A percentile compares a stretch with the other conserved stretches of the same genome.
These are phyloP conservation scores for Caenorhabditis zanzibari DNA, from an alignment of 2,888 invertebrate species.

Conservation along the genomic window DNA sequence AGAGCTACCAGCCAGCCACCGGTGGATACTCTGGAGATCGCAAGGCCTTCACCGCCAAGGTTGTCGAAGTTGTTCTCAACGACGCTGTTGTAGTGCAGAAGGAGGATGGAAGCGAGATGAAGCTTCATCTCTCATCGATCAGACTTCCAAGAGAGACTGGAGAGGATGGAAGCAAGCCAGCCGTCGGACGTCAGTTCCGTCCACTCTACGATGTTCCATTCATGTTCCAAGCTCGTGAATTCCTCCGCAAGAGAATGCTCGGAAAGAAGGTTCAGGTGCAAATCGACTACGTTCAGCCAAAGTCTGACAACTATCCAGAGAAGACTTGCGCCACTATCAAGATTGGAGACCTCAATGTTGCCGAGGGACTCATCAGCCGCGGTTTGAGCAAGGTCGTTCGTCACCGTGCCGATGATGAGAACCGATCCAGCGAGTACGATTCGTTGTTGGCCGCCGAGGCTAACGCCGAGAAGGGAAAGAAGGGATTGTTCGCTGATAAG, in stretches of 20 bases:
- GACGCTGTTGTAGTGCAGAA: conserved; percentile 93
- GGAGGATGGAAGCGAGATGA: conserved; percentile 90
- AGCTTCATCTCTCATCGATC: conserved; percentile 96
- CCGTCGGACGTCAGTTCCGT: conserved; percentile 84
- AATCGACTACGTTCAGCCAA: conserved; percentile 97
- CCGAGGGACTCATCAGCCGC: conserved; percentile 88
- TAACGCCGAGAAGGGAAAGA: conserved; percentile 92
- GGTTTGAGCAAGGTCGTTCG: conserved; percentile 95
- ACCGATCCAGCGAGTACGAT: conserved; percentile 92
- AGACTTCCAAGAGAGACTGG: conserved; percentile 88
- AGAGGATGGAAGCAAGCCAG: conserved; percentile 61
- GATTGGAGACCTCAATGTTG: conserved; percentile 88
- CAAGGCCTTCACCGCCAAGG: conserved; percentile 77
- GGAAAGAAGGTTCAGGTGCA: conserved; percentile 92
- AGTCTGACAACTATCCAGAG: conserved; percentile 94
- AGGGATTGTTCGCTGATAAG: conserved; percentile 88
- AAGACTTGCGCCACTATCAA: conserved; percentile 95
- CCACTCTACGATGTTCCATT: conserved; percentile 98
- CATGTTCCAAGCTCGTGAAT: conserved; percentile 99
- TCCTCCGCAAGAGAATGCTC: conserved; percentile 94
- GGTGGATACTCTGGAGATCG: conserved; percentile 72
- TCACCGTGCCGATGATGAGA: conserved; percentile 92
- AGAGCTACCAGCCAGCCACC: conserved; percentile 89
- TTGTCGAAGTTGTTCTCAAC: conserved; percentile 93
- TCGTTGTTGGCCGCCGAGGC: conserved; percentile 93